Evolutionary conservation across 2,113 vertebrate genomes (phyloP).

Genomic region (Alouatta palliata): DNA sequence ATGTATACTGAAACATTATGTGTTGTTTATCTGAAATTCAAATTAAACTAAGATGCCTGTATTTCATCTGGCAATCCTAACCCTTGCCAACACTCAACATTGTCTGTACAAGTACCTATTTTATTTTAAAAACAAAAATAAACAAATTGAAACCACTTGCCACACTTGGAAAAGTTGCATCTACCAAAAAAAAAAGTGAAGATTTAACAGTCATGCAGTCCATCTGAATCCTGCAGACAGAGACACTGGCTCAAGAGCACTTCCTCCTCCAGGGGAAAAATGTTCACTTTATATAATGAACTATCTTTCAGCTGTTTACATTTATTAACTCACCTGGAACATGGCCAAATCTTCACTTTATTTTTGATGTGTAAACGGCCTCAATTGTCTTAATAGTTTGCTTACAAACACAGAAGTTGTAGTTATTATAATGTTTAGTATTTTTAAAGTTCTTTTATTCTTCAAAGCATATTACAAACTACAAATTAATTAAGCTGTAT

Average conservation of each 20-base stretch:
- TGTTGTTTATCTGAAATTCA: not conserved
- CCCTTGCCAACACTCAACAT: not conserved
- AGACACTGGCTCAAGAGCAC: not conserved
- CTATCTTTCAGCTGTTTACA: conserved; percentile 13
- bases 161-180: not conserved
- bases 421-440: conserved; percentile 40
- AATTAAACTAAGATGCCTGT: not conserved
- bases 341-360: not conserved
- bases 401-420: conserved; percentile 52
- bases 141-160: not conserved
- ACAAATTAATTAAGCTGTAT: conserved; percentile 51
- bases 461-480: conserved; percentile 56
- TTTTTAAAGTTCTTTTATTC: conserved; percentile 47
- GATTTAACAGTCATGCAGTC: not conserved
- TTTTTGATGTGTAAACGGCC: conserved; percentile 23
- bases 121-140: conserved; percentile 16
- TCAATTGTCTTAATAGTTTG: conserved; percentile 45
- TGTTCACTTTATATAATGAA: not conserved
- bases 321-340: conserved; percentile 22
- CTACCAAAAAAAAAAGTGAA: conserved; percentile 29
- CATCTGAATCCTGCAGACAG: not conserved
- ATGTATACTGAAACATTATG: not conserved
- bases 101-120: not conserved
- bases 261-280: not conserved
- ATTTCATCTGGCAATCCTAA: not conserved